These are phyloP conservation scores for Falco berigora DNA, from an alignment of 2,797 vertebrate genomes.

Conservation along the genomic window DNA sequence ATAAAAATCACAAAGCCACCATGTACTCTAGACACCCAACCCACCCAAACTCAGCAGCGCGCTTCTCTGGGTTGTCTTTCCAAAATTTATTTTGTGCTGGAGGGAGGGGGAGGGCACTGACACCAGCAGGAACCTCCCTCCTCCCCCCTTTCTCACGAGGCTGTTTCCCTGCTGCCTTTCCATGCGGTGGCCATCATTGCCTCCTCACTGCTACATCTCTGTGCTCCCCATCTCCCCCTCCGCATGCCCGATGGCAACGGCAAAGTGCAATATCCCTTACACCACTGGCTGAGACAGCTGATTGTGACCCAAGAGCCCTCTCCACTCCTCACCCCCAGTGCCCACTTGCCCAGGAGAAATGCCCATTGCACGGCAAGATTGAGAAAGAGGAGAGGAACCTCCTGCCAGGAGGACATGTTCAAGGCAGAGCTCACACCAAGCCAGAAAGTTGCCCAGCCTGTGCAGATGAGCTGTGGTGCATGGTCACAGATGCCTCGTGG, in stretches of 20 bases:
- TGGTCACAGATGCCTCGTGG: fast-evolving
- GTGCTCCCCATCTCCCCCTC: not conserved
- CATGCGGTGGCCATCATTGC: fast-evolving
- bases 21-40: not conserved
- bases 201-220: not conserved
- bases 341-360: not conserved
- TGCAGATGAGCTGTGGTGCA: not conserved
- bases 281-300: not conserved
- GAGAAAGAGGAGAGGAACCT: not conserved
- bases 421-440: not conserved
- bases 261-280: fast-evolving
- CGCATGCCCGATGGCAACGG: fast-evolving
- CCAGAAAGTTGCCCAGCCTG: not conserved
- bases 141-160: not conserved
- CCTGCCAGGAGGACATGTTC: not conserved
- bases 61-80: not conserved
- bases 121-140: not conserved
- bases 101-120: not conserved
- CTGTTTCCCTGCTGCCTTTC: not conserved
- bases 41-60: not conserved
- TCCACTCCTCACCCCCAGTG: not conserved
- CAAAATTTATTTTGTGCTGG: not conserved
- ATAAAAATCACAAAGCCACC: not conserved
- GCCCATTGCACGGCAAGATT: fast-evolving
- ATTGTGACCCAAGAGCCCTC: not conserved